Base-by-base conservation (phyloP, 2,113 vertebrate genomes). In the Pachycephala philippinensis region DNA sequence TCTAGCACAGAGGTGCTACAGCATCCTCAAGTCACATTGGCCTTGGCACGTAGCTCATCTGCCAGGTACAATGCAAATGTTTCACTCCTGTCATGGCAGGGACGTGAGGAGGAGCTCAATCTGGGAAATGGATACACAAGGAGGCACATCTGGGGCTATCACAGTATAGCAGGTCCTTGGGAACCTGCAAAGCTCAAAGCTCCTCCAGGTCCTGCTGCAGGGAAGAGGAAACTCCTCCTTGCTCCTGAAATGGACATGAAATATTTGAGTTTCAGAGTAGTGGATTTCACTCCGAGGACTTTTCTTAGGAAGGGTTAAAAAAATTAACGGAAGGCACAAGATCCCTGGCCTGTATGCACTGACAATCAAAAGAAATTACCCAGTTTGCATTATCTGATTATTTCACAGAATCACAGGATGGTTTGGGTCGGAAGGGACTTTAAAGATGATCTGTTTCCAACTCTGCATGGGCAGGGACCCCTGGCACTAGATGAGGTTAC, bases 31-130 rank as follows among this genome's bases (percentile, higher is more conserved):
- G 35, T 15, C 54, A 19, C 0, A 0, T 1, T 22, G 71, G 54
- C 39, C 27, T 65, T 26, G 37, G 50, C 50, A 60, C 0, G 0
- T 3, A 21, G 37, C 52, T 56, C 22, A 11, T 28, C 33, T 61
- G 27, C 22, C 59, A 42, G 40, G 6, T 30, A 3, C 3, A 26
- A 11, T 2, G 16, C 39, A 57, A 45, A 13, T 0, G 1, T 40
- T 35, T 60, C 9, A 3, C 24, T 24, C 68, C 65, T 56, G 19
- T 37, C n/a, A 7, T 1, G 13, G 59, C 52, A 77, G 45, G 28
- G 26, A 39, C 33, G 33, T 2, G 8, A 63, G 59, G 33, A 59
- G 17, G 11, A 86, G 16, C 30, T 44, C 13, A 3, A 16, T 69
- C 69, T 26, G 15, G 21, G 11, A 26, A 80, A 60, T 6, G 40